Conservation (phyloP, 2,113 vertebrate species). For the Electrona antarctica region DNA sequence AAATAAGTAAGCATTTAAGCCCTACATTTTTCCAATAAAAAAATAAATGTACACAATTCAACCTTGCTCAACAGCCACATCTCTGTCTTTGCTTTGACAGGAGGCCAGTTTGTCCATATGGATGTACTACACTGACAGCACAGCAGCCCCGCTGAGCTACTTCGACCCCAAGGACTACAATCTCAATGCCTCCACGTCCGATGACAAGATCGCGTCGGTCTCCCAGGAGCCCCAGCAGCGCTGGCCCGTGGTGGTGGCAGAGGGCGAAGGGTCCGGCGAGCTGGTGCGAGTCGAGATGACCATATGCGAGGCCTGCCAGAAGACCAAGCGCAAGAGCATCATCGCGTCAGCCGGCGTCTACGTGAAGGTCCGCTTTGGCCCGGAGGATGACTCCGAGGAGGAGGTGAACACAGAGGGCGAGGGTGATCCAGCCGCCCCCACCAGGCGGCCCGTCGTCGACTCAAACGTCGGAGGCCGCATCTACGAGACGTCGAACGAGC, state of each 20-base stretch:
- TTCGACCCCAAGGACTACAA: constrained; percentile 96
- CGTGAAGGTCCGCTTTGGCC: constrained; percentile 88
- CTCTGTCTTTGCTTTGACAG: constrained; percentile 70
- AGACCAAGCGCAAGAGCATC: constrained; percentile 94
- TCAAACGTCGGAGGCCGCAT: constrained; percentile 65
- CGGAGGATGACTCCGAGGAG: constrained; percentile 83
- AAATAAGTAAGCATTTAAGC: no score
- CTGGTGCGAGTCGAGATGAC: constrained; percentile 88
- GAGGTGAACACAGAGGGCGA: constrained; percentile 77
- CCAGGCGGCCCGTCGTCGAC: constrained; percentile 82
- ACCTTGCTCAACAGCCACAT: neutral
- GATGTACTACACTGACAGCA: constrained; percentile 95
- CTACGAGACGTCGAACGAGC: constrained; percentile 78
- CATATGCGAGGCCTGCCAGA: constrained; percentile 95
- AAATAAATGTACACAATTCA: no score
- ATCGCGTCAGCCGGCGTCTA: constrained; percentile 84
- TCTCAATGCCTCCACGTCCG: constrained; percentile 88
- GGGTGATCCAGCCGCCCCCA: constrained; percentile 55
- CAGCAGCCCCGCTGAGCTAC: constrained; percentile 87
- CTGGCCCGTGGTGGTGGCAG: constrained; percentile 87
- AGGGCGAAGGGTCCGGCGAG: constrained; percentile 88
- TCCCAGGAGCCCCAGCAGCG: constrained; percentile 85
- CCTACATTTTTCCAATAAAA: no score
- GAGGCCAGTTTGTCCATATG: constrained; percentile 94
- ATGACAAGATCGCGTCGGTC: constrained; percentile 87